Evolutionary conservation across 2,797 vertebrate species (phyloP).

Genomic region (Momotus momota): DNA sequence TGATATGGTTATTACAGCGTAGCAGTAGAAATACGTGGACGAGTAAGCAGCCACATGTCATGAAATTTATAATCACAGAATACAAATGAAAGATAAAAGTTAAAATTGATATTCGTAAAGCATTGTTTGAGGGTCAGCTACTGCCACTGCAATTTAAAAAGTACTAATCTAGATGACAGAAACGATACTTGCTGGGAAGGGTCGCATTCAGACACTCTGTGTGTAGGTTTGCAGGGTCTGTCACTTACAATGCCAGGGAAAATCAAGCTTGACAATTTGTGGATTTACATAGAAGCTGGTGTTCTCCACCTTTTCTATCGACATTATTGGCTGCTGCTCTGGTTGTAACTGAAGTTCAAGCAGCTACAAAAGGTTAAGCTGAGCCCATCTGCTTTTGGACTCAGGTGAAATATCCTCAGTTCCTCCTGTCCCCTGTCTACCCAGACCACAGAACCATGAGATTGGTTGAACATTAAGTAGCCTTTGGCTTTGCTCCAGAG

Average conservation of each 20-base stretch:
- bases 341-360: not conserved
- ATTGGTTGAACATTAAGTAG: not conserved
- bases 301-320: not conserved
- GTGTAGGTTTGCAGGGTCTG: not conserved
- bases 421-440: not conserved
- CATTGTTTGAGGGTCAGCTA: not conserved
- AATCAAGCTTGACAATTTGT: not conserved
- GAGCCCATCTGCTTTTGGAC: not conserved
- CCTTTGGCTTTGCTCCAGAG: not conserved
- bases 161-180: not conserved
- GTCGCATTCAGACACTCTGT: not conserved
- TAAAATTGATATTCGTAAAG: not conserved
- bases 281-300: not conserved
- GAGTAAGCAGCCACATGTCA: not conserved
- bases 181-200: not conserved
- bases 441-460: not conserved
- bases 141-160: not conserved
- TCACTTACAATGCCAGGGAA: not conserved
- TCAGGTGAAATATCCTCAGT: not conserved
- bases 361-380: not conserved
- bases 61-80: not conserved
- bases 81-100: not conserved
- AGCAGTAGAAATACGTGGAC: not conserved
- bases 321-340: not conserved
- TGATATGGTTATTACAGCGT: not conserved